phyloP scores from a whole-genome alignment of 2,797 vertebrate species.

The Brachyalestes nurse region DNA sequence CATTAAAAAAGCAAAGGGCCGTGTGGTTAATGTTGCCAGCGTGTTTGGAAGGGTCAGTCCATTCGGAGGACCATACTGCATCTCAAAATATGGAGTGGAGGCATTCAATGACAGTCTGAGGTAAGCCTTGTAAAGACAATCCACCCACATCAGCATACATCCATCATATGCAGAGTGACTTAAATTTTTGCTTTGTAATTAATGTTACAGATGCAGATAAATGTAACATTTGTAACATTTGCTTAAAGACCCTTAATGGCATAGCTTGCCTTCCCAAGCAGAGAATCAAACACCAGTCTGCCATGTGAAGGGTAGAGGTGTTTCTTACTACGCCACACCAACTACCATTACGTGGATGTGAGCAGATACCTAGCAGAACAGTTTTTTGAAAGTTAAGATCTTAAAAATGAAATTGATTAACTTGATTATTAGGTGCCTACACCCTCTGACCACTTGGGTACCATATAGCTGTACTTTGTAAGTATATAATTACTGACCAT shows the following conservation, averaged over 20 bases:
- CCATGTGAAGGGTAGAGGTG: too few relatives aligned
- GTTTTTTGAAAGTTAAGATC: background rate
- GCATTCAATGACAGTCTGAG: constrained; percentile 68
- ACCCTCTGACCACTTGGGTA: background rate
- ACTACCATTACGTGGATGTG: background rate
- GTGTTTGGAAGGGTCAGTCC: constrained; percentile 62
- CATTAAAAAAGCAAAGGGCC: constrained; percentile 66
- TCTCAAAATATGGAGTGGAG: constrained; percentile 67
- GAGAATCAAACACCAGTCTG: too few relatives aligned
- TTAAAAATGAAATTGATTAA: background rate
- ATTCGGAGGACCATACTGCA: constrained; percentile 59
- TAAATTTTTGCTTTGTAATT: too few relatives aligned
- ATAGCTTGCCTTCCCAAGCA: too few relatives aligned
- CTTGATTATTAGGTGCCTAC: too few relatives aligned
- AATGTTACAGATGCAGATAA: too few relatives aligned
- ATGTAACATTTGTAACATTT: too few relatives aligned
- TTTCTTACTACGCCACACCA: too few relatives aligned
- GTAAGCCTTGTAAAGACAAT: constrained; percentile 35
- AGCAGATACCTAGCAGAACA: background rate
- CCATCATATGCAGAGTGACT: too few relatives aligned
- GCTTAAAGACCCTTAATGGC: too few relatives aligned
- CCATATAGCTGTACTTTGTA: background rate
- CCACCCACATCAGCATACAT: too few relatives aligned
- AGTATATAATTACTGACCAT: background rate
- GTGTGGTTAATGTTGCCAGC: constrained; percentile 68